Base-by-base conservation (phyloP, 2,888 invertebrate genomes). In the Agriopis marginaria region DNA sequence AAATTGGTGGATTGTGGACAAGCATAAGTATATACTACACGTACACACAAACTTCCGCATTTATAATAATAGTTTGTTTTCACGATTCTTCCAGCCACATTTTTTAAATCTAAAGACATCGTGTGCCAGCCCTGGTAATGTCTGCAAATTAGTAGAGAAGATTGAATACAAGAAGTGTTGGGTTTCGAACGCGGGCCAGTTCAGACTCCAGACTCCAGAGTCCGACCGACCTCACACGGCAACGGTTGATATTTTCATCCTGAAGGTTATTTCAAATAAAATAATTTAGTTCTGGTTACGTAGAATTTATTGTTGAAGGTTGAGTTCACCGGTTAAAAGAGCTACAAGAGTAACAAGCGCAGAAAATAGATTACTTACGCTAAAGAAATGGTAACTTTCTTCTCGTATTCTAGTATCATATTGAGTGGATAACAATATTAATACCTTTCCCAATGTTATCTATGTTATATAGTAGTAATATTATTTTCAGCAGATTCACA, bases 131-230 rank as follows among this genome's bases (percentile, higher is more conserved):
- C 91, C 90, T 90, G 79, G 44, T 70, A 75, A 75, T 76, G 80
- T 82, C 81, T 78, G 89, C 90, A 86, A 92, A 91, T 92, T 90
- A 89, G 89, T 88, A 87, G 86, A 83, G 88, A 87, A 87, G 89
- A 91, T 90, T 88, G 85, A 88, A 88, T 87, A 90, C 90, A 91
- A 87, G 87, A 88, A 88, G 92, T 91, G 86, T 92, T 88, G 81
- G 87, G 86, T 92, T 91, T 87, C 92, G 78, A 82, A 80, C 85
- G 84, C 76, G 47, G 82, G 74, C 51, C 79, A 77, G 63, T 70
- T 79, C 83, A 83, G 86, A 84, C 83, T 84, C n/a, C n/a, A n/a
- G n/a, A n/a, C n/a, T n/a, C 17, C 17, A 23, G 17, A 23, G 17
- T 2, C 17, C 17, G 17, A 23, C 82, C 83, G 84, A 86, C 84